Conservation (phyloP, 2,113 vertebrate genomes). For the Hippocampus mohnikei region DNA sequence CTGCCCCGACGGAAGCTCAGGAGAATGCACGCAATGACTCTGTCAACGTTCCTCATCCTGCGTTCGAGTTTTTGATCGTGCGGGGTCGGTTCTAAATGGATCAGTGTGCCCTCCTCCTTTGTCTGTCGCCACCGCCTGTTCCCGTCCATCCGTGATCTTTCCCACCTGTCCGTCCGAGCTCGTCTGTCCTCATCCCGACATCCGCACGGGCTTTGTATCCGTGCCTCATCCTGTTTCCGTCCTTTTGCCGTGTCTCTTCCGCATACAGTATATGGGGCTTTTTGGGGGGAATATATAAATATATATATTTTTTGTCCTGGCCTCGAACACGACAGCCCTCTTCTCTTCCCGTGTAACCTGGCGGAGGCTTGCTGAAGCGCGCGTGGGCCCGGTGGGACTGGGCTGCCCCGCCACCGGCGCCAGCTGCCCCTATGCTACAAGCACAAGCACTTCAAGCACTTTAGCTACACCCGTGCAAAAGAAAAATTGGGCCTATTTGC, state of each 20-base stretch:
- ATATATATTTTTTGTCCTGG: too few species aligned
- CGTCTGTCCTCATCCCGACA: too few species aligned
- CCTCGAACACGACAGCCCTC: conserved; percentile 1
- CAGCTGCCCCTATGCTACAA: conserved; percentile 64
- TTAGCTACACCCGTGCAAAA: conserved; percentile 70
- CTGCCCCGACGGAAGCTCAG: too few species aligned
- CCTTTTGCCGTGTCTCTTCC: not conserved
- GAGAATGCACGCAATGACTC: too few species aligned
- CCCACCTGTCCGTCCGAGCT: not conserved
- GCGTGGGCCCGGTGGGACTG: conserved; percentile 45
- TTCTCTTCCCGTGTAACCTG: conserved; percentile 51
- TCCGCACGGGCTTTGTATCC: conserved; percentile 1
- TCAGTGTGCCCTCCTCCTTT: conserved; percentile 11
- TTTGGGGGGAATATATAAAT: not conserved
- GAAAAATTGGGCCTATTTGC: conserved; percentile 56
- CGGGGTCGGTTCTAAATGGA: not conserved
- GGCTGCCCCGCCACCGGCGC: conserved; percentile 48
- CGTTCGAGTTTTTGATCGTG: not conserved
- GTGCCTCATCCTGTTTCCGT: conserved; percentile 32
- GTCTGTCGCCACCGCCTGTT: not conserved
- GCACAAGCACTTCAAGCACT: conserved; percentile 80
- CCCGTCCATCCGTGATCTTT: conserved; percentile 4
- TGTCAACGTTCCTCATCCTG: not conserved
- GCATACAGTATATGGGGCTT: conserved; percentile 22
- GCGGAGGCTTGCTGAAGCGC: conserved; percentile 60